phyloP scores from a whole-genome alignment of 1,140 invertebrate genomes.

The Drosophila kepulauana region DNA sequence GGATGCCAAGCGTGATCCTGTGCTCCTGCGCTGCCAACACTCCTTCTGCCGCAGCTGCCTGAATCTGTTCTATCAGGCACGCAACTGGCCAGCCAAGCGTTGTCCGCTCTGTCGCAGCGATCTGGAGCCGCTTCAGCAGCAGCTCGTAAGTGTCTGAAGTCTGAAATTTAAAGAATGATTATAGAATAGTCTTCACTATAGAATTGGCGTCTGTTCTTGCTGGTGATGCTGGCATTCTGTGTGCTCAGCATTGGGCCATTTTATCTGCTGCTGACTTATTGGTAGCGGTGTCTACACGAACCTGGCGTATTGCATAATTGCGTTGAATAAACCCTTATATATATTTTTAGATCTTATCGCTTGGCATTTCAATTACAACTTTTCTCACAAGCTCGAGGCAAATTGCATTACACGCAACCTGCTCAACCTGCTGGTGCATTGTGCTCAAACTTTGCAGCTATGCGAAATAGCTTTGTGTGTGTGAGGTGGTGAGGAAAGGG shows the following conservation, averaged over 20 bases:
- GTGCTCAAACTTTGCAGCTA: slow-evolving; percentile 6
- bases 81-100: slow-evolving; percentile 50
- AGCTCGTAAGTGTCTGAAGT: not conserved
- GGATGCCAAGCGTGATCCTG: slow-evolving; percentile 40
- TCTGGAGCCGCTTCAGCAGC: slow-evolving; percentile 16
- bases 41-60: slow-evolving; percentile 60
- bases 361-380: slow-evolving; percentile 45
- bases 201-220: slow-evolving; percentile 37
- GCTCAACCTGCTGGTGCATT: slow-evolving; percentile 16
- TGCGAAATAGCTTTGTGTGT: too few relatives aligned
- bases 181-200: not conserved
- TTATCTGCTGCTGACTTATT: slow-evolving; percentile 58
- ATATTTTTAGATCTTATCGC: slow-evolving; percentile 2
- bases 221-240: slow-evolving; percentile 24
- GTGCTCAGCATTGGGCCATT: slow-evolving; percentile 55
- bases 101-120: slow-evolving; percentile 59
- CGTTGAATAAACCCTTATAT: slow-evolving; percentile 32
- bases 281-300: slow-evolving; percentile 29
- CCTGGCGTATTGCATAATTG: not conserved
- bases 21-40: slow-evolving; percentile 52
- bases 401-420: slow-evolving; percentile 2
- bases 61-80: slow-evolving; percentile 40
- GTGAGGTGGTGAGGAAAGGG: too few relatives aligned
- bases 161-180: not conserved
- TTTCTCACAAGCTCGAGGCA: not conserved